Evolutionary conservation across 2,888 invertebrate genomes (phyloP).

Genomic region (Chromoteleia sp.): DNA sequence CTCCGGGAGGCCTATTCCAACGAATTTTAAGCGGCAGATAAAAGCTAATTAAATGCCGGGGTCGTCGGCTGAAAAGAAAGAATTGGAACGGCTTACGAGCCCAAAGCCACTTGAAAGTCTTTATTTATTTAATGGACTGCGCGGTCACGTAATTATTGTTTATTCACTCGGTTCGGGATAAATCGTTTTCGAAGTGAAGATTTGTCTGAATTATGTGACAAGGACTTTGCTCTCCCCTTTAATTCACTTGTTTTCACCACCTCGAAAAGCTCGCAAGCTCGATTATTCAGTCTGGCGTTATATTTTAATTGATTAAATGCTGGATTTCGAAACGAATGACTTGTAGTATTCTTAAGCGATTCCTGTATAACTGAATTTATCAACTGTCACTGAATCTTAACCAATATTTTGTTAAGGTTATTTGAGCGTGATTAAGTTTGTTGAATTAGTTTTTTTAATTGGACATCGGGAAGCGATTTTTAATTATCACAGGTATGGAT

Average conservation of each 20-base stretch:
- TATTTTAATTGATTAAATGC: conserved; percentile 39
- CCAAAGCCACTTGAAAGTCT: conserved; percentile 11
- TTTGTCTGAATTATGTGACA: conserved; percentile 17
- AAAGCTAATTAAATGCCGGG: conserved; percentile 45
- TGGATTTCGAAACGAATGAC: conserved; percentile 4
- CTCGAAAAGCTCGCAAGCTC: conserved; percentile 2
- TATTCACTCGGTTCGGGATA: conserved; percentile 7
- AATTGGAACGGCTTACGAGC: conserved; percentile 2
- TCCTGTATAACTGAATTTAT: conserved; percentile 5
- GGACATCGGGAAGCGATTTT: not conserved
- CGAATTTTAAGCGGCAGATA: conserved; percentile 45
- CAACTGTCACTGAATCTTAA: not conserved
- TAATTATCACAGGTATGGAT: not conserved
- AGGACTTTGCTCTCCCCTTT: conserved; percentile 4
- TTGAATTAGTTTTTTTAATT: conserved; percentile 16
- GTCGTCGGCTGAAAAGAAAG: conserved; percentile 28
- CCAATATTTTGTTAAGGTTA: conserved; percentile 6
- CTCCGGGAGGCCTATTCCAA: conserved; percentile 35
- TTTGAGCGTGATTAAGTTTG: not conserved
- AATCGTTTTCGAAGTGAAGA: conserved; percentile 13
- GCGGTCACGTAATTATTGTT: conserved; percentile 28
- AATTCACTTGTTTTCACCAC: conserved; percentile 13
- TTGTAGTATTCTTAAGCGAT: conserved; percentile 5
- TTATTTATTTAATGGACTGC: conserved; percentile 31
- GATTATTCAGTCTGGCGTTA: conserved; percentile 28